Conservation (phyloP, 1,140 invertebrate species). For the Cydia splendana region DNA sequence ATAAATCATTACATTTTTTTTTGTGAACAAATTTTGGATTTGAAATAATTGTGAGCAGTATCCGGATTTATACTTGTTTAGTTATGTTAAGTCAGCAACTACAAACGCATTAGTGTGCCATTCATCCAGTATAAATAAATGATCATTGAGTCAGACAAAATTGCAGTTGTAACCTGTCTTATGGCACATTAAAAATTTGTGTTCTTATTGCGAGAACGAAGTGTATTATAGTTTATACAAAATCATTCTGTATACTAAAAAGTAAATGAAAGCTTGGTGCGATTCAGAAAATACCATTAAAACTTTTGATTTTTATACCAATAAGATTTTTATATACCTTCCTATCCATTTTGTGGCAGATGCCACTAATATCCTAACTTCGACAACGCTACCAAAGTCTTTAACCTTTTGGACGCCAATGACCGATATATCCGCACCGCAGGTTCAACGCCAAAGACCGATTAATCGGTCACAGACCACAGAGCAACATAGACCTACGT, state of each 20-base stretch:
- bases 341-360: constrained; percentile 23
- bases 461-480: no score
- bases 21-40: neutral
- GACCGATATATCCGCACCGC: no score
- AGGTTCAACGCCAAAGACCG: no score
- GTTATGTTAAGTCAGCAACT: constrained; percentile 15
- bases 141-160: constrained; percentile 76
- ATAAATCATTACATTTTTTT: constrained; percentile 35
- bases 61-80: neutral
- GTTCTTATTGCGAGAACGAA: constrained; percentile 67
- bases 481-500: no score
- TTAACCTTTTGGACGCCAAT: no score
- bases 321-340: constrained; percentile 62
- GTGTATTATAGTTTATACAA: constrained; percentile 77
- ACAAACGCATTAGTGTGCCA: constrained; percentile 58
- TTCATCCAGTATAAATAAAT: constrained; percentile 51
- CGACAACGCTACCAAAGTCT: no score
- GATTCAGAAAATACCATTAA: constrained; percentile 80
- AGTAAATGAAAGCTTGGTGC: constrained; percentile 79
- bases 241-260: constrained; percentile 80
- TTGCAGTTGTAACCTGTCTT: constrained; percentile 63
- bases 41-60: neutral
- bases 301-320: constrained; percentile 81
- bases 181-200: constrained; percentile 63
- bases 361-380: no score